Percentiles rank a stretch among this genome's conserved stretches.
Evolutionary conservation across 2,797 vertebrate genomes (phyloP).

Genomic region (Hydrophis major): DNA sequence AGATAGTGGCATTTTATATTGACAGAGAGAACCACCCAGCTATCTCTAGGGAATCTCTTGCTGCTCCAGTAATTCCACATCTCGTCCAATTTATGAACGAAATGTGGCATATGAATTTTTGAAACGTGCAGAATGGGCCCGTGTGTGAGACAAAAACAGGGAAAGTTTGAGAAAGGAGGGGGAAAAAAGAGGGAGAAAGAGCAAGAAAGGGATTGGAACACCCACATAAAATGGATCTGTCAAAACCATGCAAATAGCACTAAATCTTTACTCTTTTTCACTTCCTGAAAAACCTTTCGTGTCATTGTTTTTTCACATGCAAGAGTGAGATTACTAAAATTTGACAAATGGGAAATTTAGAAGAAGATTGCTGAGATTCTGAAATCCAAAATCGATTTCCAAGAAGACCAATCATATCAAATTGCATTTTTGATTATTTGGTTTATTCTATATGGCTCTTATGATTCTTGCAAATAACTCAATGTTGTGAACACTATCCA

Average conservation of each 20-base stretch:
- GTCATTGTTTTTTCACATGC: background rate
- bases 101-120: slow-evolving; percentile 61
- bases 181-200: background rate
- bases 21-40: slow-evolving; percentile 52
- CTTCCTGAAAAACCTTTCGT: background rate
- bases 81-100: slow-evolving; percentile 60
- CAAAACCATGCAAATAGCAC: slow-evolving; percentile 2
- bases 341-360: too few relatives aligned
- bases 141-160: background rate
- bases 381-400: too few relatives aligned
- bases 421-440: background rate
- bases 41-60: slow-evolving; percentile 51
- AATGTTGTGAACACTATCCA: too few relatives aligned
- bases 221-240: slow-evolving; percentile 25
- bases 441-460: too few relatives aligned
- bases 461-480: background rate
- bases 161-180: background rate
- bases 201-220: slow-evolving; percentile 38
- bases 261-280: background rate
- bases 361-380: too few relatives aligned
- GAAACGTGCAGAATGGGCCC: background rate
- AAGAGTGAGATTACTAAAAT: too few relatives aligned
- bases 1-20: slow-evolving; percentile 50
- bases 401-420: background rate
- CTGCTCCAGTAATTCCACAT: slow-evolving; percentile 57